Evolutionary conservation across 2,797 vertebrate species (phyloP), one percentile per base, ranked within the genome.

Genomic region (Zalophus californianus): DNA sequence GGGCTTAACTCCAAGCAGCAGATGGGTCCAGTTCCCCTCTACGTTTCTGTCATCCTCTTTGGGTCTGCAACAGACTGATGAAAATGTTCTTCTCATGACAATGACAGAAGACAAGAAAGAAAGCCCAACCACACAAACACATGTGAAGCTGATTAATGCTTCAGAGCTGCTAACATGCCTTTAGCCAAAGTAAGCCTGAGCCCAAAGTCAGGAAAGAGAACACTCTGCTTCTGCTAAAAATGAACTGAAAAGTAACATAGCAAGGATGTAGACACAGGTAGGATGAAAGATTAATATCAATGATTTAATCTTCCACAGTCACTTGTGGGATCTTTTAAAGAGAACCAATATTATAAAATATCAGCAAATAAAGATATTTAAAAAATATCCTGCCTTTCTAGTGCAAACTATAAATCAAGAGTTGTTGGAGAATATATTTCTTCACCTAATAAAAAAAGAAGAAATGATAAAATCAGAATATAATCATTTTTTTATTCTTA

Each of bases 281-380:
- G 3, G 12, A 41, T 41, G 25, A 88, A 70, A 44, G 75, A 85
- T 18, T 72, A 38, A 60, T 15, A 54, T 58, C 44, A 44, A 41
- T 44, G 52, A 72, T 72, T 50, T 38, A 92, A 35, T 75, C 18
- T 60, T 7, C 15, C 23, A 48, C 5, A 54, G 29, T 52, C 3
- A 80, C 1, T 27, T 64, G 1, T 58, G 27, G 4, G n/a, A 58
- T 3, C 9, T n/a, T 92, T 97, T 82, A 50, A 66, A 56, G 29
- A 88, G 41, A 66, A 82, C 21, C 52, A 70, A 60, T 83, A 85
- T 14, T 92, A 38, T 77, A 41, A 91, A 97, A 88, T 78, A 58
- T 38, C 14, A 38, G 8, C 20, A 87, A 75, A 38, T 79, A 83
- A 96, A 52, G 1, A 78, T 89, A 50, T 32, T 48, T 15, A 27